Percentiles rank a stretch among this genome's conserved stretches.
These are phyloP conservation scores for Gymnarchus niloticus DNA, from an alignment of 2,113 vertebrate genomes.

Conservation along the genomic window DNA sequence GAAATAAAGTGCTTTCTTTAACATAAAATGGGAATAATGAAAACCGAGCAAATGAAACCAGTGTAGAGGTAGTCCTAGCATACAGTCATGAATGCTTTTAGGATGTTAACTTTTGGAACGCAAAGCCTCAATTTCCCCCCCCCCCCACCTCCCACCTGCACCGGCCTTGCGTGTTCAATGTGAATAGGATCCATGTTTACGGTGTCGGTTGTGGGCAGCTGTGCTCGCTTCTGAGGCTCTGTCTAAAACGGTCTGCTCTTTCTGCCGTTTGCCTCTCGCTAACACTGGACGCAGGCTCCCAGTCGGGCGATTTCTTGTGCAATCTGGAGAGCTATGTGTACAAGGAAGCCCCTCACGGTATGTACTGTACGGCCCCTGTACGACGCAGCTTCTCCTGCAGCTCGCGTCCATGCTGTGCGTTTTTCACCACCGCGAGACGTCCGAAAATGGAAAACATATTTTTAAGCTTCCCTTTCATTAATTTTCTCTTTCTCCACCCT, in stretches of 20 bases:
- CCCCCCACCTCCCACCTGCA: no score
- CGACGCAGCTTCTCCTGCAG: not conserved
- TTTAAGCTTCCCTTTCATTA: not conserved
- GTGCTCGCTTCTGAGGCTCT: not conserved
- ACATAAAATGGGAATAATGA: no score
- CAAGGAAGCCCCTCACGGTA: slow-evolving; percentile 81
- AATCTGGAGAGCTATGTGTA: slow-evolving; percentile 83
- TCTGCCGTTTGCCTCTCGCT: slow-evolving; percentile 63
- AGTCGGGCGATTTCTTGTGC: slow-evolving; percentile 74
- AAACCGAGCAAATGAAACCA: no score
- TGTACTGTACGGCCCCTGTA: slow-evolving; percentile 51
- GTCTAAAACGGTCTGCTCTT: slow-evolving; percentile 14
- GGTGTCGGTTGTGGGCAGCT: not conserved
- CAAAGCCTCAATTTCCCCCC: no score
- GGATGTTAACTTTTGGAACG: no score
- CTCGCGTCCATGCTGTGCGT: not conserved
- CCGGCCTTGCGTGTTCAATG: not conserved
- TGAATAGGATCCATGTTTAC: not conserved
- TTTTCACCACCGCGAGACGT: not conserved
- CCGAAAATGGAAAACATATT: not conserved
- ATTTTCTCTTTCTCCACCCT: not conserved
- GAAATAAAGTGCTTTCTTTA: no score
- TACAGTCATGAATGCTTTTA: no score
- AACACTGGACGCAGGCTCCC: slow-evolving; percentile 66
- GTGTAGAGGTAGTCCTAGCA: no score